These are phyloP conservation scores for Microctonus brassicae DNA, from an alignment of 2,888 invertebrate species.

Conservation along the genomic window DNA sequence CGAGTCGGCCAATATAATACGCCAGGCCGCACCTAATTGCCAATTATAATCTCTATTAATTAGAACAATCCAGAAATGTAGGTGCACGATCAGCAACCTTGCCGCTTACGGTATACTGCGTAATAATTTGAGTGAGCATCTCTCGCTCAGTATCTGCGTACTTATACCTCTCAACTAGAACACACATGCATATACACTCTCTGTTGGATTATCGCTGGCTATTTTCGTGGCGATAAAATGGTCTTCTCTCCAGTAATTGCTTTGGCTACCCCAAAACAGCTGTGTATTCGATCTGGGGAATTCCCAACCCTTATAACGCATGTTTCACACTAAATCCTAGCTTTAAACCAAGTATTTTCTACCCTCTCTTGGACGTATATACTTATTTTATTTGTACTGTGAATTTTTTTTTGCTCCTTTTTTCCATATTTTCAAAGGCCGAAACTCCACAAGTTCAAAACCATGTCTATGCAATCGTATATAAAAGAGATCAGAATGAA, in stretches of 20 bases:
- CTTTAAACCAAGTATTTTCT: not conserved
- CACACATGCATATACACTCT: slow-evolving; percentile 4
- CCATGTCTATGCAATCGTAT: not conserved
- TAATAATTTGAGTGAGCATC: slow-evolving; percentile 56
- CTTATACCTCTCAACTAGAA: slow-evolving; percentile 10
- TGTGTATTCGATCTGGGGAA: slow-evolving; percentile 56
- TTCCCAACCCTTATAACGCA: slow-evolving; percentile 24
- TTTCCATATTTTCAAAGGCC: not conserved
- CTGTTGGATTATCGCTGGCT: slow-evolving; percentile 60
- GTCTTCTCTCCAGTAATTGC: slow-evolving; percentile 67
- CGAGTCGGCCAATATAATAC: slow-evolving; percentile 21
- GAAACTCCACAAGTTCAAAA: not conserved
- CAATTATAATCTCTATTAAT: slow-evolving; percentile 67
- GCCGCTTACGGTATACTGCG: slow-evolving; percentile 58
- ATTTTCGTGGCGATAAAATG: slow-evolving; percentile 63
- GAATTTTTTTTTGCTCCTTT: not conserved
- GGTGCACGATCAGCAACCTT: slow-evolving; percentile 48
- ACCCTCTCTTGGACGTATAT: not conserved
- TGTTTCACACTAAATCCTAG: not conserved
- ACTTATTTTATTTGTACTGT: too few relatives aligned
- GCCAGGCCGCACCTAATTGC: slow-evolving; percentile 57
- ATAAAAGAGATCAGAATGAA: slow-evolving; percentile 1
- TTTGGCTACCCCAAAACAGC: slow-evolving; percentile 60
- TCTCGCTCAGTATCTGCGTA: slow-evolving; percentile 1
- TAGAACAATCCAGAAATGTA: slow-evolving; percentile 62